Conservation (phyloP, 2,888 invertebrate species). For the Sceliomorpha sp. region DNA sequence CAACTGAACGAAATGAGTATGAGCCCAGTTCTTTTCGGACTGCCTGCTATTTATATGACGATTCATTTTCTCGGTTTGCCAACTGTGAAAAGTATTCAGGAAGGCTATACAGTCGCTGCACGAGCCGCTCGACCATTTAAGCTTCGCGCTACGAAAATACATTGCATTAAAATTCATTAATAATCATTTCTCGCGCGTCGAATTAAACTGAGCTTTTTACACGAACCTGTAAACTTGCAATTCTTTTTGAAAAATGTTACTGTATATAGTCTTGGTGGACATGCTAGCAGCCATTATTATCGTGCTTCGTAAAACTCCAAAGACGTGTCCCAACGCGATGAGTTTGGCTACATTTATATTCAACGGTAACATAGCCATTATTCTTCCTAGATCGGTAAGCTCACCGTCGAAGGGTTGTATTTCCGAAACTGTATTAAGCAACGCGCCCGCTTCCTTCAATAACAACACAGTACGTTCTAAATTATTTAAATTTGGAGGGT, state of each 20-base stretch:
- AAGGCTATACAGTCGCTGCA: constrained; percentile 92
- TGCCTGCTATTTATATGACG: constrained; percentile 82
- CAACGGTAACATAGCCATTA: constrained; percentile 91
- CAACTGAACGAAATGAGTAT: constrained; percentile 85
- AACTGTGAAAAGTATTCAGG: constrained; percentile 90
- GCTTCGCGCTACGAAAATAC: constrained; percentile 83
- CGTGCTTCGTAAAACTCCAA: constrained; percentile 90
- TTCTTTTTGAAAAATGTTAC: constrained; percentile 86
- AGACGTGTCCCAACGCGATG: constrained; percentile 92
- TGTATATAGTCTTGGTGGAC: constrained; percentile 90
- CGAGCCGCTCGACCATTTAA: constrained; percentile 91
- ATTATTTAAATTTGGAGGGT: constrained; percentile 91
- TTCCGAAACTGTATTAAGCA: constrained; percentile 83
- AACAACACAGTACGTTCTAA: constrained; percentile 89
- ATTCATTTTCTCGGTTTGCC: constrained; percentile 84
- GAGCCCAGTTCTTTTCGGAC: constrained; percentile 85
- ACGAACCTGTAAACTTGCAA: constrained; percentile 84
- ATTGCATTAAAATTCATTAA: background rate
- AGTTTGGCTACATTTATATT: constrained; percentile 91
- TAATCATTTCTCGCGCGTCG: background rate
- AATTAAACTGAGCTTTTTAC: background rate
- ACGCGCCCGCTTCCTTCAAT: constrained; percentile 92
- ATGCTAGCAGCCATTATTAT: constrained; percentile 93
- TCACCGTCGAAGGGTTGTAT: constrained; percentile 88
- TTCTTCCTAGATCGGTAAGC: constrained; percentile 90